Base-by-base conservation (phyloP, 2,888 invertebrate species). In the Odontomyia ornata region DNA sequence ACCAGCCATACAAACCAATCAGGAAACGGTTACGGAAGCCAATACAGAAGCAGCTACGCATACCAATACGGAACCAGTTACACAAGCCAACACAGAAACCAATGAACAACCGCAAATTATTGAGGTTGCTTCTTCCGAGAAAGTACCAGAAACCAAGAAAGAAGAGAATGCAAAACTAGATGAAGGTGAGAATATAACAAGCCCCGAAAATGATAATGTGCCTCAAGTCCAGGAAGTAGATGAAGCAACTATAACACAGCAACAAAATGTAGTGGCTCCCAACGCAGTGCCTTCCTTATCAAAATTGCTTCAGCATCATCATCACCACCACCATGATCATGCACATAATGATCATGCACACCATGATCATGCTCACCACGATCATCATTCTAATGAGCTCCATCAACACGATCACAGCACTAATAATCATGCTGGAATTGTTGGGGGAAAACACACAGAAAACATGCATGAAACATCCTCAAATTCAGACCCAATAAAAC, bases 121-220 rank as follows among this genome's bases (percentile, higher is more conserved):
- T 46, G 46, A n/a, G 11, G n/a, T n/a, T 1, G 46, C 46, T 46
- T 46, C 46, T 1, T 46, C 46, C 11, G 46, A 46, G 11, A 46
- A n/a, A 1, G 13, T 46, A 0, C 1, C 46, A n/a, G 11, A 11
- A n/a, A 15, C 46, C 46, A n/a, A 46, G 43, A 79, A 81, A 21
- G 81, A 81, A 1, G 80, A 82, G 76, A 82, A 83, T 75, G 83
- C 82, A 76, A 82, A 83, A 3, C 83, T 83, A 30, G 81, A 79
- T 1, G 81, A 82, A 23, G 80, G 78, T 23, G 81, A 81, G 11
- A 80, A 81, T 9, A 79, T 80, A 23, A 36, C 9, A 5, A 9
- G 9, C 3, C 9, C 36, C 3, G 5, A 5, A 9, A 36, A 3
- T 36, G 36, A 36, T 5, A 9, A 9, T 36, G 3, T 9, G 36